Conservation (phyloP, 1,140 invertebrate species). For the Plutomurus gul region DNA sequence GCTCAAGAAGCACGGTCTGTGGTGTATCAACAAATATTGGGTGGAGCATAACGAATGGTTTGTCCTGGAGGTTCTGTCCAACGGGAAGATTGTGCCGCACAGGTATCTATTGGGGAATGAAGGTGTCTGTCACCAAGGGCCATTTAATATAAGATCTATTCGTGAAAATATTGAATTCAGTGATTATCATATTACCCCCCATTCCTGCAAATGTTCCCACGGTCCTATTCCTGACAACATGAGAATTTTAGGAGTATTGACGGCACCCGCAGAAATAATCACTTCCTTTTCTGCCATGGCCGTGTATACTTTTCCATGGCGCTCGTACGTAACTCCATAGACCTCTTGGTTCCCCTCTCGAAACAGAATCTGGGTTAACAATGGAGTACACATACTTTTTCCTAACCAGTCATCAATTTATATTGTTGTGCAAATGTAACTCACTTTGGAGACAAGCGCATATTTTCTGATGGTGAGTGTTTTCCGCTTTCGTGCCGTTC, state of each 20-base stretch:
- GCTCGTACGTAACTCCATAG: neutral
- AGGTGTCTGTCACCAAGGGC: neutral
- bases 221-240: neutral
- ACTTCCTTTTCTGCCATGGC: neutral
- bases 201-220: neutral
- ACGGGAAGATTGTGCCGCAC: neutral
- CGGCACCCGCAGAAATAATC: neutral
- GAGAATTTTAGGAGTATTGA: neutral
- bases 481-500: neutral
- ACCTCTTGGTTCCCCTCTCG: neutral
- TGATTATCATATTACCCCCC: neutral
- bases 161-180: neutral
- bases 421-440: neutral
- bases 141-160: neutral
- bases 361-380: neutral
- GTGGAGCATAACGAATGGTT: neutral
- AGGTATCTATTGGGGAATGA: neutral
- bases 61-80: constrained; percentile 56
- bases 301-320: neutral
- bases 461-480: constrained; percentile 18
- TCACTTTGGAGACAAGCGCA: neutral
- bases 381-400: neutral
- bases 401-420: neutral
- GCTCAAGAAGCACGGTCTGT: neutral
- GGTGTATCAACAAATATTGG: constrained; percentile 25